phyloP scores from a whole-genome alignment of 1,140 invertebrate species.

The Whitmania pigra region DNA sequence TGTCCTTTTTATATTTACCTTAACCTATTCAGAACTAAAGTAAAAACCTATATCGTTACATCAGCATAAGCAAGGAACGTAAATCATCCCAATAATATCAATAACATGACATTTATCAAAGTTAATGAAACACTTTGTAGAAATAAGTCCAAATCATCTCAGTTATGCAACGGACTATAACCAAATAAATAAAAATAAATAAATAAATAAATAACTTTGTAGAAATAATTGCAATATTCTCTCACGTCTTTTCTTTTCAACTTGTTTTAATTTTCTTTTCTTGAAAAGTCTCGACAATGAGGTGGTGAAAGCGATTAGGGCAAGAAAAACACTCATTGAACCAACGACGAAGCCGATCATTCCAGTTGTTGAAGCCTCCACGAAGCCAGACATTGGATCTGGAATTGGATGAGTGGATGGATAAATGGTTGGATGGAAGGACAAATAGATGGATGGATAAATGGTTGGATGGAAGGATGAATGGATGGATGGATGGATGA shows the following conservation, averaged over 20 bases:
- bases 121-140: too few relatives aligned
- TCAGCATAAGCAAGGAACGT: too few relatives aligned
- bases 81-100: too few relatives aligned
- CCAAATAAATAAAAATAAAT: too few relatives aligned
- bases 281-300: not conserved
- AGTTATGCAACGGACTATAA: too few relatives aligned
- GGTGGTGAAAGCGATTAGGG: not conserved
- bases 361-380: not conserved
- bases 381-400: conserved; percentile 6
- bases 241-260: conserved; percentile 10
- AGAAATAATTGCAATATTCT: not conserved
- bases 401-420: not conserved
- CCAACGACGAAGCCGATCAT: not conserved
- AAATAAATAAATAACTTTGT: too few relatives aligned
- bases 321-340: conserved; percentile 1
- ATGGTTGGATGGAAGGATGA: not conserved
- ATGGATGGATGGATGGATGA: not conserved
- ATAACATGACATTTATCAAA: too few relatives aligned
- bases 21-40: too few relatives aligned
- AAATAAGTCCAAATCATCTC: not conserved
- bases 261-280: conserved; percentile 4
- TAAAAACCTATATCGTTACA: too few relatives aligned
- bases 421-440: too few relatives aligned
- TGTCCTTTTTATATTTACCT: too few relatives aligned
- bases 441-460: not conserved